Conservation (phyloP, 2,797 vertebrate species). For the Bradypodion ventrale region DNA sequence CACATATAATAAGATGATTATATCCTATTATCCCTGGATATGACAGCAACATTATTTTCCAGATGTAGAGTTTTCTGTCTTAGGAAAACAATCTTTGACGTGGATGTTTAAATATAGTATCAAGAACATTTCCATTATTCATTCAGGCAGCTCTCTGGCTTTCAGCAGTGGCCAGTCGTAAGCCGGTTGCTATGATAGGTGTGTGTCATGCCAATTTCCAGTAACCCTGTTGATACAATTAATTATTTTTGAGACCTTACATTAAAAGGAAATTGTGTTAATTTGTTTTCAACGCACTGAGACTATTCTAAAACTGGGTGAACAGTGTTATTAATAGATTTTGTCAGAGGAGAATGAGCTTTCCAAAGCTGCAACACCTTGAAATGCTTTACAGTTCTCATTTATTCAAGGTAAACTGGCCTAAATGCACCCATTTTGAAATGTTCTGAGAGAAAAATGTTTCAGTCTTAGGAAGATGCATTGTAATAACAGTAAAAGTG, state of each 20-base stretch:
- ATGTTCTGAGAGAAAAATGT: neutral
- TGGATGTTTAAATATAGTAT: constrained; percentile 34
- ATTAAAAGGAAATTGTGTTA: constrained; percentile 46
- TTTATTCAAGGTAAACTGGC: neutral
- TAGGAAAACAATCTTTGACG: constrained; percentile 37
- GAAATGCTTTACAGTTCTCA: constrained; percentile 20
- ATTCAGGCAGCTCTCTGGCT: constrained; percentile 53
- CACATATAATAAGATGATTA: constrained; percentile 22
- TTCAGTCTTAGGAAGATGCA: neutral
- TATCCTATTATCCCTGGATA: constrained; percentile 28
- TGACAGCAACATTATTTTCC: constrained; percentile 29
- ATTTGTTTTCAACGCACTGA: constrained; percentile 59
- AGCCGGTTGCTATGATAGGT: constrained; percentile 51
- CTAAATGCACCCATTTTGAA: constrained; percentile 12
- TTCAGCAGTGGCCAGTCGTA: constrained; percentile 58
- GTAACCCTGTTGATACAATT: constrained; percentile 51
- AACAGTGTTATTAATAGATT: constrained; percentile 33
- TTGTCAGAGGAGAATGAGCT: constrained; percentile 28
- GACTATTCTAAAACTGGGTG: constrained; percentile 34
- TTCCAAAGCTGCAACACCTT: constrained; percentile 13
- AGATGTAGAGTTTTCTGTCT: constrained; percentile 8
- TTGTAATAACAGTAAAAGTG: neutral
- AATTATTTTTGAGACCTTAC: constrained; percentile 57
- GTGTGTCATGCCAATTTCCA: constrained; percentile 47
- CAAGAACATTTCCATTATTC: constrained; percentile 53